Evolutionary conservation across 2,888 invertebrate genomes (phyloP).

Genomic region (Ennomos fuscantarius): DNA sequence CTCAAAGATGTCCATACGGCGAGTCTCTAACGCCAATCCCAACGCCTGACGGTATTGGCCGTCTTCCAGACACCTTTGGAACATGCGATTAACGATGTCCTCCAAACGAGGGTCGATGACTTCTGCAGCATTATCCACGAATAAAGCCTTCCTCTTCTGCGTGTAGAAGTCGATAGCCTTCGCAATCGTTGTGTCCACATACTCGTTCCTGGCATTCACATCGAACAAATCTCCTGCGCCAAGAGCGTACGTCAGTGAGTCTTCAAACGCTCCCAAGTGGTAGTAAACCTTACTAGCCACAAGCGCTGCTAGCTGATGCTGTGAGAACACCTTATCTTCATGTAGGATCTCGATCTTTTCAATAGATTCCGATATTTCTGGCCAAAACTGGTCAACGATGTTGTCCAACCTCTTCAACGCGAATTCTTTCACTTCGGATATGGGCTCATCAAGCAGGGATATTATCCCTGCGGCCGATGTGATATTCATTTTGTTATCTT

Average conservation of each 20-base stretch:
- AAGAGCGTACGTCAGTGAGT: constrained; percentile 98
- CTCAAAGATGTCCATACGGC: constrained; percentile 98
- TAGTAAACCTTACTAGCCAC: constrained; percentile 99
- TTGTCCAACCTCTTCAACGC: constrained; percentile 96
- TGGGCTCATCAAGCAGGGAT: constrained; percentile 97
- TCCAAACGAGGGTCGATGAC: constrained; percentile 93
- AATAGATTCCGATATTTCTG: constrained; percentile 98
- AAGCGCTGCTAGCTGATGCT: constrained; percentile 97
- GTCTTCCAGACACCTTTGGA: constrained; percentile 97
- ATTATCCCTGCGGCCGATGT: constrained; percentile 94
- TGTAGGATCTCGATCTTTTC: constrained; percentile 98
- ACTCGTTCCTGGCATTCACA: constrained; percentile 96
- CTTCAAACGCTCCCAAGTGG: constrained; percentile 98
- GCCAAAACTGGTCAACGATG: constrained; percentile 99
- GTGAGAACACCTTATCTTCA: constrained; percentile 95
- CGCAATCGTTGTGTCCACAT: constrained; percentile 98
- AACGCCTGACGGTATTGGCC: constrained; percentile 98
- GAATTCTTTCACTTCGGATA: constrained; percentile 96
- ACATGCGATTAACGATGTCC: constrained; percentile 98
- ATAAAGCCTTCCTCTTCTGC: constrained; percentile 91
- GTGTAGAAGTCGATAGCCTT: constrained; percentile 99
- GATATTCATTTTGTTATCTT: constrained; percentile 72
- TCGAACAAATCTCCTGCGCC: constrained; percentile 98
- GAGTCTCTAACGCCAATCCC: constrained; percentile 97
- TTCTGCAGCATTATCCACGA: constrained; percentile 87